Percentiles rank a stretch among this genome's conserved stretches.
These are phyloP conservation scores for Chalcis sispes DNA, from an alignment of 2,888 invertebrate species.

Conservation along the genomic window DNA sequence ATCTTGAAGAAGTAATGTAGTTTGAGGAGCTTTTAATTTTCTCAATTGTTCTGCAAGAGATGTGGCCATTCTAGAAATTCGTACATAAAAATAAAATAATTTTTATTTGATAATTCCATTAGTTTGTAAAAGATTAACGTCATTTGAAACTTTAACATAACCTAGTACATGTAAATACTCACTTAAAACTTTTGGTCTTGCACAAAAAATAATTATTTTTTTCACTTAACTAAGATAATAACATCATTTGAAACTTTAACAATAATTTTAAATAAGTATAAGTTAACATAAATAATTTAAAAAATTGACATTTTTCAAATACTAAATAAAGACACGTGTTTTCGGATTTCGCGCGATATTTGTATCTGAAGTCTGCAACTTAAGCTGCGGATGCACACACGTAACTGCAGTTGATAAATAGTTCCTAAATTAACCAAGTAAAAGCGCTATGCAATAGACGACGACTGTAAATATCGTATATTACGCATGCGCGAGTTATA, in stretches of 20 bases:
- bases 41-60: constrained; percentile 83
- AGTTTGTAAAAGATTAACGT: constrained; percentile 3
- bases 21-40: constrained; percentile 86
- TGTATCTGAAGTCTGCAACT: not conserved
- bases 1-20: constrained; percentile 81
- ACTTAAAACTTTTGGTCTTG: constrained; percentile 1
- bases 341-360: not conserved
- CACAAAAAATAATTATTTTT: not conserved
- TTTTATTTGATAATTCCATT: not conserved
- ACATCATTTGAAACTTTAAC: too few species aligned
- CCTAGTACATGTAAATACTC: constrained; percentile 8
- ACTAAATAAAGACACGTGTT: constrained; percentile 7
- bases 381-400: too few species aligned
- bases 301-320: too few species aligned
- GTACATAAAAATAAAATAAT: not conserved
- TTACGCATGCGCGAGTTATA: too few species aligned
- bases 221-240: not conserved
- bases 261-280: too few species aligned
- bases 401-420: too few species aligned
- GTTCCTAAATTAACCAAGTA: too few species aligned
- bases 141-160: constrained; percentile 20
- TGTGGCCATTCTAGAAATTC: constrained; percentile 47
- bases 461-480: too few species aligned
- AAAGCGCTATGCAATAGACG: too few species aligned
- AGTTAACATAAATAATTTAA: too few species aligned